Evolutionary conservation across 2,888 invertebrate species (phyloP), one percentile per base, ranked within the genome.

Genomic region (Drosophila mettleri): DNA sequence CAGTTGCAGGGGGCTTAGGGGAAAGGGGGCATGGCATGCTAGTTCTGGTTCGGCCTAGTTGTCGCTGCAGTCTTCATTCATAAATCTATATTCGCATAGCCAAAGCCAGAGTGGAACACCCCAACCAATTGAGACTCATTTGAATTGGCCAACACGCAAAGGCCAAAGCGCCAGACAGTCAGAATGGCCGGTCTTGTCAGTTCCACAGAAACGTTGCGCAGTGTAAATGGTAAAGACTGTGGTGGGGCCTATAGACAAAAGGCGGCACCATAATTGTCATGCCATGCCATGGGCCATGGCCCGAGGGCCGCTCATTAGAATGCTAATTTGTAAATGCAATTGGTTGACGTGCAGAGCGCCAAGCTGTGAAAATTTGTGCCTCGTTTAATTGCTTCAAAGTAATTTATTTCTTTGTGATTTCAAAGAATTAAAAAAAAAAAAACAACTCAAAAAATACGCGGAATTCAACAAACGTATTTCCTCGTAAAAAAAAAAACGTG

Each of bases 261-360:
- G 63, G 49, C 78, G 85, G 78, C 81, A 78, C 81, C 69, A 81
- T 82, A 85, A 82, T 82, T 85, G 78, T 80, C 74, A 65, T 65
- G 70, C 74, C 69, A 31, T 69, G 70, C 65, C 69, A 72, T 49
- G 55, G 49, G 69, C 65, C 59, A 57, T 33, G 51, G 43, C 58
- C 52, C 55, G 68, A 61, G 27, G 45, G 38, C 38, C 45, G 49
- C 85, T 81, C 79, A 86, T 83, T 82, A 87, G 82, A 79, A 83
- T 87, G 83, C 78, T 85, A 87, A 83, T 83, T 83, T 88, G 71
- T 77, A 59, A 85, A 79, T 85, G 82, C 82, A 82, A 87, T 82
- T 65, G 77, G 66, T 64, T 64, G 57, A 18, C 54, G 43, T 54
- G 72, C 66, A n/a, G 36, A 48, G 48, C 24, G 39, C 27, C 39